A percentile compares a stretch with the other conserved stretches of the same genome.
phyloP scores from a whole-genome alignment of 2,113 vertebrate species.

The Eulemur rufifrons region DNA sequence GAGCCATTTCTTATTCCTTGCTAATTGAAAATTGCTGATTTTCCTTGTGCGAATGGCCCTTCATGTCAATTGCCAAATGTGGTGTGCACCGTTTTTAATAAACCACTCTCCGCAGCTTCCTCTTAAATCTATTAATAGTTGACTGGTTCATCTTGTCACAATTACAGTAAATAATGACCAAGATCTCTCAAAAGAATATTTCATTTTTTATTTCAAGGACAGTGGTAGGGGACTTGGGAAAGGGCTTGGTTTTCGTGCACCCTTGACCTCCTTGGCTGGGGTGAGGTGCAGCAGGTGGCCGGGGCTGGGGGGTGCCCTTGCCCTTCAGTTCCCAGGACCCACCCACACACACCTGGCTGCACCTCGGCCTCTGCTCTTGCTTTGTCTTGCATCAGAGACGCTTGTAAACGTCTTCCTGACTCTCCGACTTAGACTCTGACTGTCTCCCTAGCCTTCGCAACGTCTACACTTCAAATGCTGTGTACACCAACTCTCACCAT shows the following conservation, averaged over 20 bases:
- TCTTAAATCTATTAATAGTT: neutral
- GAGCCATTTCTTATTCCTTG: conserved; percentile 67
- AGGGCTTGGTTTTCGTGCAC: rapidly evolving
- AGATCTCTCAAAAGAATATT: neutral
- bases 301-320: rapidly evolving
- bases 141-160: neutral
- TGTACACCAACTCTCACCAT: no score
- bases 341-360: rapidly evolving
- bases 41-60: conserved; percentile 59
- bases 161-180: conserved; percentile 1
- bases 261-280: neutral
- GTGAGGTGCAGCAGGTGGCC: rapidly evolving
- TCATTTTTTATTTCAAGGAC: neutral
- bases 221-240: no score
- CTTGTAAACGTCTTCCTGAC: no score
- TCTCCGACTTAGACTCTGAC: neutral
- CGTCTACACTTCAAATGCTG: neutral
- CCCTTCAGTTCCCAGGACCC: neutral
- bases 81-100: conserved; percentile 41
- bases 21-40: conserved; percentile 80
- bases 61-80: conserved; percentile 44
- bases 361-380: neutral
- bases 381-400: rapidly evolving
- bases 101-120: conserved; percentile 3
- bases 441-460: neutral